Percentiles rank a stretch among this genome's conserved stretches.
Evolutionary conservation across 2,888 invertebrate genomes (phyloP).

Genomic region (Spatulosminthurus flaviceps): DNA sequence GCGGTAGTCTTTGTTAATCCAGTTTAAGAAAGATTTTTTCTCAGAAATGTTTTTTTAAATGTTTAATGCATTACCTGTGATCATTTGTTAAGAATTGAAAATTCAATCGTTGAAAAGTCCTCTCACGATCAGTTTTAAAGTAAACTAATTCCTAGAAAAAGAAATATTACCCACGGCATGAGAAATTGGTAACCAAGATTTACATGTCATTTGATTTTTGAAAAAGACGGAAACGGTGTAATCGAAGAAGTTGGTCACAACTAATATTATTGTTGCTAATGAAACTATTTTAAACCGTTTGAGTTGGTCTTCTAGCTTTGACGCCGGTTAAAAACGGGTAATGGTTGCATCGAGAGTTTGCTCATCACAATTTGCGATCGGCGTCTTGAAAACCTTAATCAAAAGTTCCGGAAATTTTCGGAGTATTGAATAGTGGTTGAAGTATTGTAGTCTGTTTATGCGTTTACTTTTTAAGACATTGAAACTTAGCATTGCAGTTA

Average conservation of each 20-base stretch:
- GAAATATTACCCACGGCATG: neutral
- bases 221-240: neutral
- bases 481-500: too few relatives aligned
- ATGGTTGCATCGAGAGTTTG: slow-evolving; percentile 16
- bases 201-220: neutral
- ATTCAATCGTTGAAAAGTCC: neutral
- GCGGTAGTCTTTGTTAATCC: neutral
- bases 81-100: neutral
- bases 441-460: neutral
- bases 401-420: slow-evolving; percentile 35
- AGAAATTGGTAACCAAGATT: neutral
- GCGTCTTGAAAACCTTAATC: slow-evolving; percentile 3
- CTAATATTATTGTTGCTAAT: neutral
- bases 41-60: neutral
- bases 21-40: neutral
- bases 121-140: neutral
- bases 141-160: neutral
- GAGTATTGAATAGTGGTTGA: slow-evolving; percentile 6
- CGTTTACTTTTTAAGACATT: too few relatives aligned
- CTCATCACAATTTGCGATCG: neutral
- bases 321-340: slow-evolving; percentile 1
- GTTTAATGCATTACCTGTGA: neutral
- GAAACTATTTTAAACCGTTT: slow-evolving; percentile 12
- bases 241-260: neutral
- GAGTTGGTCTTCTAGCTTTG: slow-evolving; percentile 36